Conservation (phyloP, 2,888 invertebrate genomes). For the Leptinotarsa rubiginosa region DNA sequence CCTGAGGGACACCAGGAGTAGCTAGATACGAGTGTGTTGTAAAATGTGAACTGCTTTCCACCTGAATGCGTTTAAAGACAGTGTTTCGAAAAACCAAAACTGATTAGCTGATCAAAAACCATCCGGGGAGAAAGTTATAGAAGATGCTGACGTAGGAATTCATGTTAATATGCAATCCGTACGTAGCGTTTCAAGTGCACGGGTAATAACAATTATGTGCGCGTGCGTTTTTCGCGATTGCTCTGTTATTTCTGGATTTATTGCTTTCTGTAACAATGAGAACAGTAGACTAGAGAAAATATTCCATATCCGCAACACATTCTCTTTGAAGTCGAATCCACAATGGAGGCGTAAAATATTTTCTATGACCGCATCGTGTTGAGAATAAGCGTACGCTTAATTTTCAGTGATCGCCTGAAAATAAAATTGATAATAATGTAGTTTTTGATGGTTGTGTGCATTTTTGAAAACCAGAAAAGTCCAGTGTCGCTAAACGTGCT, state of each 20-base stretch:
- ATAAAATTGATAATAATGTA: too few relatives aligned
- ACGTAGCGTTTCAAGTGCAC: conserved; percentile 11
- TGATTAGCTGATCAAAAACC: too few relatives aligned
- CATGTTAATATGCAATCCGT: background rate
- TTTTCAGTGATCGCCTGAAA: background rate
- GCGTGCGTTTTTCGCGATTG: conserved; percentile 8
- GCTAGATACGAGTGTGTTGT: too few relatives aligned
- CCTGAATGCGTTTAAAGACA: too few relatives aligned
- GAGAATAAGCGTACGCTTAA: background rate
- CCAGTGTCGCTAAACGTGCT: too few relatives aligned
- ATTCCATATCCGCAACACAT: background rate
- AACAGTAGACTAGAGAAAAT: background rate
- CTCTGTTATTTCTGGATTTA: conserved; percentile 17
- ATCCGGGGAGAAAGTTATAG: too few relatives aligned
- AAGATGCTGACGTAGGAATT: conserved; percentile 6
- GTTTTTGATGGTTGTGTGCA: too few relatives aligned
- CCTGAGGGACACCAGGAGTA: too few relatives aligned
- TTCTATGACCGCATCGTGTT: too few relatives aligned
- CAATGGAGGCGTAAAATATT: background rate
- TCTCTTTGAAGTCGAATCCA: background rate
- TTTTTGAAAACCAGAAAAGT: too few relatives aligned
- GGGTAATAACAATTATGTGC: conserved; percentile 4
- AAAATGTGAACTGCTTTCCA: too few relatives aligned
- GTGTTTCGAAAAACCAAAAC: too few relatives aligned
- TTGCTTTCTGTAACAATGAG: conserved; percentile 14